Conservation (phyloP, 2,113 vertebrate species). For the Syngnathus floridae region DNA sequence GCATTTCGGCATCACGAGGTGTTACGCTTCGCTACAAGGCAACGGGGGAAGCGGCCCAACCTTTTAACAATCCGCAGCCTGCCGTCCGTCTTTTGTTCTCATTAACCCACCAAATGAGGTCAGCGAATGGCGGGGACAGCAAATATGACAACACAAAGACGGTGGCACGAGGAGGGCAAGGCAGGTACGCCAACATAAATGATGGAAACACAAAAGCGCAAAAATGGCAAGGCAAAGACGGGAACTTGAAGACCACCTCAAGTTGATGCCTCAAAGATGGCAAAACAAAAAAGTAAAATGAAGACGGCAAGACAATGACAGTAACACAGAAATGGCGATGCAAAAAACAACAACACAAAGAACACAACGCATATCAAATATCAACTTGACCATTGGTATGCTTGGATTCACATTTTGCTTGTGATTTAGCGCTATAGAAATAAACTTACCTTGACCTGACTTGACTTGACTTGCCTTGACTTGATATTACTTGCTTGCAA, state of each 20-base stretch:
- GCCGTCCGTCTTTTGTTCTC: slow-evolving; percentile 68
- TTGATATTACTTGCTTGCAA: no score
- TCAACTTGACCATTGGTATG: no score
- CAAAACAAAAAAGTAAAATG: neutral
- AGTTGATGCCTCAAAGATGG: neutral
- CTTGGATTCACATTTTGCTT: no score
- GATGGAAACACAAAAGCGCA: neutral
- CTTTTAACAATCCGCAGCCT: slow-evolving; percentile 62
- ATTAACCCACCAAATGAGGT: slow-evolving; percentile 74
- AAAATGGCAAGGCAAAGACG: neutral
- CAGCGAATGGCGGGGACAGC: slow-evolving; percentile 28
- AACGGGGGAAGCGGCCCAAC: slow-evolving; percentile 40
- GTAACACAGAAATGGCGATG: neutral
- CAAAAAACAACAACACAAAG: neutral
- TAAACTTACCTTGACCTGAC: no score
- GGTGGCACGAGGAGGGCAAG: neutral
- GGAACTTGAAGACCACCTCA: neutral
- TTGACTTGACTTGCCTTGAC: no score
- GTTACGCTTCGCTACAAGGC: neutral
- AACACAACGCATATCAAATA: no score
- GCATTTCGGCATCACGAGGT: slow-evolving; percentile 47
- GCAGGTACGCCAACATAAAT: neutral
- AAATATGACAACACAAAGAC: neutral
- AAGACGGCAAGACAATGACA: no score
- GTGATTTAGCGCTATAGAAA: no score